These are phyloP conservation scores for Tylochromis polylepis DNA, from an alignment of 2,113 vertebrate genomes.

Conservation along the genomic window DNA sequence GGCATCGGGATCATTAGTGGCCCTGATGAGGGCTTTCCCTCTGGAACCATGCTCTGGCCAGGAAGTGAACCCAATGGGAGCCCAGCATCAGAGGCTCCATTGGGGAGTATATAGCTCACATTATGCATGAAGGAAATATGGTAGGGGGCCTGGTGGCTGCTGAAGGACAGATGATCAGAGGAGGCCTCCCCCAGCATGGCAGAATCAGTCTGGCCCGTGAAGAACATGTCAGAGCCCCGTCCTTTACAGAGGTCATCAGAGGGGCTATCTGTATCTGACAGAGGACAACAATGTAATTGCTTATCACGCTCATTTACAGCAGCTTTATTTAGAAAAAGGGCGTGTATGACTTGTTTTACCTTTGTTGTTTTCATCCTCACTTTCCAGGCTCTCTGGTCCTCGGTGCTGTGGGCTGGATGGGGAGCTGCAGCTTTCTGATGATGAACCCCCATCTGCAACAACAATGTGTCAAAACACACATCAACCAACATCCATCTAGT, in stretches of 20 bases:
- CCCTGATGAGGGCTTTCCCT: slow-evolving; percentile 68
- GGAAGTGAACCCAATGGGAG: slow-evolving; percentile 69
- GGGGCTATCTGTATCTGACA: slow-evolving; percentile 87
- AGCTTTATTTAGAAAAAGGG: neutral
- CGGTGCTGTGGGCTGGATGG: slow-evolving; percentile 88
- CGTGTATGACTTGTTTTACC: slow-evolving; percentile 61
- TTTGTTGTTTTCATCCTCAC: slow-evolving; percentile 92
- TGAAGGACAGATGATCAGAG: slow-evolving; percentile 66
- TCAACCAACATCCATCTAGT: neutral
- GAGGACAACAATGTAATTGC: rapidly evolving
- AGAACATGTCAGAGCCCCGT: slow-evolving; percentile 53
- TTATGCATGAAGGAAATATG: slow-evolving; percentile 80
- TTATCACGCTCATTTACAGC: rapidly evolving
- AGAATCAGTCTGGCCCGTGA: slow-evolving; percentile 40
- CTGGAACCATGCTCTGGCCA: slow-evolving; percentile 55
- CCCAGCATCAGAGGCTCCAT: slow-evolving; percentile 65
- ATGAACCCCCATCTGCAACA: slow-evolving; percentile 78
- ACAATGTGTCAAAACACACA: neutral
- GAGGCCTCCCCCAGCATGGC: neutral
- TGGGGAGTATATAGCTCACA: slow-evolving; percentile 81
- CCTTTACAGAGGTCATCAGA: slow-evolving; percentile 82
- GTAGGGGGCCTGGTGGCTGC: slow-evolving; percentile 64
- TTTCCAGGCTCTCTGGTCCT: slow-evolving; percentile 87
- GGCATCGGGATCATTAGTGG: slow-evolving; percentile 73
- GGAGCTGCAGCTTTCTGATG: slow-evolving; percentile 93